Conservation (phyloP, 2,113 vertebrate genomes). For the Callipepla californica region DNA sequence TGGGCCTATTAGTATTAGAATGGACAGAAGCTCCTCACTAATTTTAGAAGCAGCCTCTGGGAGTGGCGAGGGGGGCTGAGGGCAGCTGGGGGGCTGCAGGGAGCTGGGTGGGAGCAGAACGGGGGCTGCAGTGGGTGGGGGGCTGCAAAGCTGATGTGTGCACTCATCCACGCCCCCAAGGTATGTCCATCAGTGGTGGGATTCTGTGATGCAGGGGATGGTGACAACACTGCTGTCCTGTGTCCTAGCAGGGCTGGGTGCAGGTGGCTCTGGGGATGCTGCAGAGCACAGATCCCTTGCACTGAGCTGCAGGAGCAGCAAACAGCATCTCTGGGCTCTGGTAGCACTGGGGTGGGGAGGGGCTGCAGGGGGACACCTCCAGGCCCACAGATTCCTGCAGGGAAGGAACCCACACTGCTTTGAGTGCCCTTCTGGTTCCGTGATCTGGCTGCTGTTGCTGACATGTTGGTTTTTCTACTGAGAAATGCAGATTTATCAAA, state of each 20-base stretch:
- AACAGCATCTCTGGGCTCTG: neutral
- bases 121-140: accelerated
- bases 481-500: conserved; percentile 28
- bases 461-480: neutral
- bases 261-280: accelerated
- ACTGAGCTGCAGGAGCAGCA: accelerated
- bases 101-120: neutral
- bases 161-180: neutral
- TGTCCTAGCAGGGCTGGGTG: accelerated
- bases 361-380: neutral
- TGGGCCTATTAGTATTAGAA: conserved; percentile 73
- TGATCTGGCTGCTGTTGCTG: neutral
- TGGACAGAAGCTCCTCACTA: conserved; percentile 71
- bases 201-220: neutral
- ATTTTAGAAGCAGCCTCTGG: conserved; percentile 18
- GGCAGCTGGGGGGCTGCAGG: neutral
- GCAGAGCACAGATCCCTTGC: neutral
- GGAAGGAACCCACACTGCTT: neutral
- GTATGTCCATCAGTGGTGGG: neutral
- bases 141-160: neutral
- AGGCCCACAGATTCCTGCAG: accelerated
- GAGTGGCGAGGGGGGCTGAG: accelerated
- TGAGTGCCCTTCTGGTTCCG: neutral
- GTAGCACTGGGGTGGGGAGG: accelerated
- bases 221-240: neutral